A percentile compares a stretch with the other conserved stretches of the same genome.
Evolutionary conservation across 1,140 invertebrate species (phyloP).

Genomic region (Ceratosolen solmsi): DNA sequence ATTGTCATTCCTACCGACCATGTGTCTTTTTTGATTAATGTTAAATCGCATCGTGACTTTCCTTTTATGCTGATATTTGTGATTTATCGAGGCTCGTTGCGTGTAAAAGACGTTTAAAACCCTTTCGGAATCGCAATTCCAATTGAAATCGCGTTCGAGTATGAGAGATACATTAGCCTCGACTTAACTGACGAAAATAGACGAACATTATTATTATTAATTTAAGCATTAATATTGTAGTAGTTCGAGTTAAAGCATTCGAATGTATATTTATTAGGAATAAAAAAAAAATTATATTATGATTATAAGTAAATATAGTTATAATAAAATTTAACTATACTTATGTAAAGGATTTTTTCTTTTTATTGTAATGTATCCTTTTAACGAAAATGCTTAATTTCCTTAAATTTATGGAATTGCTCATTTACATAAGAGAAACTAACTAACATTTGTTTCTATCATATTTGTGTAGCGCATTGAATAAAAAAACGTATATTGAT

Average conservation of each 20-base stretch:
- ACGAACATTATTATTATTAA: background rate
- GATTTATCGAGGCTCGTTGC: background rate
- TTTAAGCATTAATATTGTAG: no score
- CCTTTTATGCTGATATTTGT: background rate
- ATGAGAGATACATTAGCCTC: no score
- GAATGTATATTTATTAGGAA: background rate
- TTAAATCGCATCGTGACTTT: background rate
- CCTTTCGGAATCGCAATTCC: no score
- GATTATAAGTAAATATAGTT: no score
- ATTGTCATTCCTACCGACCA: background rate
- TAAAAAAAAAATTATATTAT: background rate
- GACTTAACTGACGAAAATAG: background rate
- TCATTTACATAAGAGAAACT: constrained; percentile 42
- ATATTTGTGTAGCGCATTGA: constrained; percentile 3
- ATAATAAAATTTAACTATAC: background rate
- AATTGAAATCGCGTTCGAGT: no score
- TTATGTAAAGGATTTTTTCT: background rate
- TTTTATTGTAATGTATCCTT: background rate
- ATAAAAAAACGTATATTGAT: background rate
- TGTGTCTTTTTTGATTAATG: constrained; percentile 5
- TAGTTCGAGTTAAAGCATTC: no score
- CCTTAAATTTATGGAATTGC: constrained; percentile 11
- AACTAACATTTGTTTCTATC: constrained; percentile 6
- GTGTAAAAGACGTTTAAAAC: background rate
- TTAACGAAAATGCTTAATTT: background rate